Base-by-base conservation (phyloP, 1,140 invertebrate genomes). In the Venustaconcha ellipsiformis region DNA sequence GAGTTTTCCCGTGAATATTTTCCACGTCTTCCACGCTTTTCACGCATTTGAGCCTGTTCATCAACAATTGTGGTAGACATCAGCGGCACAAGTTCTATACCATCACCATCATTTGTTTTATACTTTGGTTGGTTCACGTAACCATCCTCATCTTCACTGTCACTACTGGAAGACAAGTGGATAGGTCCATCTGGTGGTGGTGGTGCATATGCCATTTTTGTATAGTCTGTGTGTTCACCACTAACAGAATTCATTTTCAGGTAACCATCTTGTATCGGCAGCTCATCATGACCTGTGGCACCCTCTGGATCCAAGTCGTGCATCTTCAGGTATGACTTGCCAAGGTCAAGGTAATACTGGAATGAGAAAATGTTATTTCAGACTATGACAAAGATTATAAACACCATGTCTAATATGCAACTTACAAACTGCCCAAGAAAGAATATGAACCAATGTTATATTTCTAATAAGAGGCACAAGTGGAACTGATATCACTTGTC, bases 301-400 rank as follows among this genome's bases (percentile, higher is more conserved):
- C 76, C 78, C 66, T 81, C 78, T 20, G 57, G 30, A 55, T 15
- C 69, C 26, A 62, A 70, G 20, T 77, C 75, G 55, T 68, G 69
- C 15, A 65, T 63, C 17, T 14, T 15, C 60, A 57, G 56, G 48
- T 65, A 76, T 20, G 57, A 48, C 15, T 58, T 15, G 30, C 75
- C 77, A 17, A 88, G 79, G 70, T 88, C 87, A 57, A 88, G 78
- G 69, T 88, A 88, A 81, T 88, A 87, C 87, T 88, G 79, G 26
- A 83, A 63, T 14, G 14, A 20, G 13, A 56, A n/a, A 57, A 30
- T 57, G n/a, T 23, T 23, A 58, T 48, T 48, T 48, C 37, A 48
- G 37, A 48, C 11, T 8, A 48, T 48, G 37, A 48, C 0, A 48
- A 11, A 6, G 37, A 48, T 48, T 6, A 48, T 48, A 6, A 48